Evolutionary conservation across 30 jellyfish, hydroid and myxozoan species (phyloP).

Genomic region (Aurelia aurita): DNA sequence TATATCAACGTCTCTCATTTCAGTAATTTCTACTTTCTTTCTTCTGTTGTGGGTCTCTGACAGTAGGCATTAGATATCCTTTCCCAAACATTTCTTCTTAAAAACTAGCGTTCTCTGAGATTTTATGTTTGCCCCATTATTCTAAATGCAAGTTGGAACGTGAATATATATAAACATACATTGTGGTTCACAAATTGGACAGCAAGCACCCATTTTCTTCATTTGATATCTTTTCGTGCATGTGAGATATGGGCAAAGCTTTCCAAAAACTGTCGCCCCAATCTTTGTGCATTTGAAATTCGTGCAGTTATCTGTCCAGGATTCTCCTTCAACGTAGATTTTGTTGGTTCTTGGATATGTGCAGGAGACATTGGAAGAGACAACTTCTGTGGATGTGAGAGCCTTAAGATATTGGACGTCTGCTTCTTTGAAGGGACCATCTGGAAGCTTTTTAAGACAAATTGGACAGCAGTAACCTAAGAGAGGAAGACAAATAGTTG

Average conservation of each 20-base stretch:
- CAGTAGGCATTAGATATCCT: too few relatives aligned
- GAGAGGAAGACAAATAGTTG: neutral
- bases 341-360: slow-evolving; percentile 10
- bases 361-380: slow-evolving; percentile 63
- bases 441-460: slow-evolving; percentile 40
- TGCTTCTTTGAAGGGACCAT: slow-evolving; percentile 60
- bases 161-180: slow-evolving; percentile 18
- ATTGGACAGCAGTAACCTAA: slow-evolving; percentile 82
- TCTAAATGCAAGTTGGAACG: too few relatives aligned
- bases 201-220: slow-evolving; percentile 56
- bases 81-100: too few relatives aligned
- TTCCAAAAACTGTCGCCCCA: slow-evolving; percentile 43
- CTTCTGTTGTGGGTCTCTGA: too few relatives aligned
- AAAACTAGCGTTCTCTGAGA: too few relatives aligned
- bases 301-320: slow-evolving; percentile 62
- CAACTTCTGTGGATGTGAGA: slow-evolving; percentile 29
- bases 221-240: slow-evolving; percentile 48
- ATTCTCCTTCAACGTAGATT: slow-evolving; percentile 81
- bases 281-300: slow-evolving; percentile 38
- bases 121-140: too few relatives aligned
- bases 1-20: too few relatives aligned
- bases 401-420: slow-evolving; percentile 36
- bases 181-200: slow-evolving; percentile 52
- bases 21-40: too few relatives aligned
- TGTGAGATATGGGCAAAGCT: slow-evolving; percentile 64